Evolutionary conservation across 2,113 vertebrate genomes (phyloP), one percentile per base, ranked within the genome.

Genomic region (Eulacestoma nigropectus): DNA sequence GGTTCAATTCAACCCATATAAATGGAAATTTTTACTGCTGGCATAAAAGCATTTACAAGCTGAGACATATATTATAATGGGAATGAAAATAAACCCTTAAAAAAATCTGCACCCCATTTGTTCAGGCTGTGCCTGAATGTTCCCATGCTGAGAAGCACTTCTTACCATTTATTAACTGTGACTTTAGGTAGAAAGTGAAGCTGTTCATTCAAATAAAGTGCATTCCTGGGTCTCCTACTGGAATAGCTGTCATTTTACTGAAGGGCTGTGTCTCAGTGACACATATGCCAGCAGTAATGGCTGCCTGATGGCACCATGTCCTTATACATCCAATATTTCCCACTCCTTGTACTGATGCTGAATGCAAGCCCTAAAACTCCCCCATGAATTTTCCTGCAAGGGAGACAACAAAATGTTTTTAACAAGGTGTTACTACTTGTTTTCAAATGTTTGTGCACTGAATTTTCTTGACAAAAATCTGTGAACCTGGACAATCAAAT

Each of bases 41-140:
- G 91, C 87, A 94, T 95, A 96, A 95, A 93, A 92, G 18, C 80
- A 95, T 96, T 92, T 95, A 95, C 94, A 97, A 97, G 91, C 80
- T 91, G 84, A 72, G 73, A 59, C 50, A 53, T 89, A 46, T 73
- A 82, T 73, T 89, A 93, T 80, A 87, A 74, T 67, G 47, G 75
- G 77, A 87, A 92, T 65, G 82, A 89, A 86, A 80, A 96, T 89
- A 96, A 85, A 83, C 67, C 60, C 78, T 91, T 96, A 95, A 94
- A 96, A 89, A 95, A 96, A 93, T 93, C 96, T 96, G 90, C 94
- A 87, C 95, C 90, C 95, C 83, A 93, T 95, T 97, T 96, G 93
- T 95, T 96, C 95, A 92, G 96, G 64, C 76, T 93, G 90, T 90
- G 88, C 80, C 70, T 94, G 93, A 87, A 81, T 9, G 76, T 78